Percentiles rank a stretch among this genome's conserved stretches.
phyloP scores from a whole-genome alignment of 1,140 invertebrate genomes.

The Drosophila quadrilineata region DNA sequence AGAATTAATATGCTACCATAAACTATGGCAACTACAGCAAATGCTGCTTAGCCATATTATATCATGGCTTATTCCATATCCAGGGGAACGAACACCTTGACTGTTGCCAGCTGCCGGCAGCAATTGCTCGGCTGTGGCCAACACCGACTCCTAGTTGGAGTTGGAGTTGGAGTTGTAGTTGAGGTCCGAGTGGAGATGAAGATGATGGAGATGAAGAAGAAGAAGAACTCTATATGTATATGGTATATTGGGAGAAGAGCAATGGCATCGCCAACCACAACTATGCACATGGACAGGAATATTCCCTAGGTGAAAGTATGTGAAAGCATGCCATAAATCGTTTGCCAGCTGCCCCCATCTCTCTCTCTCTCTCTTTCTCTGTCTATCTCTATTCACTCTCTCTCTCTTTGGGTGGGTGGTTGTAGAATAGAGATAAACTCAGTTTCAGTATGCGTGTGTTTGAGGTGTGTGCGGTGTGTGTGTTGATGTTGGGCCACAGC shows the following conservation, averaged over 20 bases:
- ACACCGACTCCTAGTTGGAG: too few relatives aligned
- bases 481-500: slow-evolving; percentile 41
- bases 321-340: slow-evolving; percentile 80
- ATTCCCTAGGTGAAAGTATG: slow-evolving; percentile 79
- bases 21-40: slow-evolving; percentile 38
- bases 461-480: slow-evolving; percentile 5
- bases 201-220: not conserved
- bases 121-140: too few relatives aligned
- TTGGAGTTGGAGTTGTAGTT: too few relatives aligned
- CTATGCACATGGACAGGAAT: slow-evolving; percentile 57
- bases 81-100: too few relatives aligned
- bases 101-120: too few relatives aligned
- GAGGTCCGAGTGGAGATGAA: not conserved
- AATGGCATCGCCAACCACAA: slow-evolving; percentile 45
- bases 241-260: slow-evolving; percentile 20
- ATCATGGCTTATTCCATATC: too few relatives aligned
- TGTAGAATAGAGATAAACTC: slow-evolving; percentile 21
- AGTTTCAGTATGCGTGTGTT: slow-evolving; percentile 1
- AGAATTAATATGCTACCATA: slow-evolving; percentile 73
- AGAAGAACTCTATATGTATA: too few relatives aligned
- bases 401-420: too few relatives aligned
- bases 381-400: too few relatives aligned
- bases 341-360: slow-evolving; percentile 45
- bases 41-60: slow-evolving; percentile 29
- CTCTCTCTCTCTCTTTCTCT: too few relatives aligned